A percentile compares a stretch with the other conserved stretches of the same genome.
These are phyloP conservation scores for Idaea straminata DNA, from an alignment of 2,888 invertebrate species.

Conservation along the genomic window DNA sequence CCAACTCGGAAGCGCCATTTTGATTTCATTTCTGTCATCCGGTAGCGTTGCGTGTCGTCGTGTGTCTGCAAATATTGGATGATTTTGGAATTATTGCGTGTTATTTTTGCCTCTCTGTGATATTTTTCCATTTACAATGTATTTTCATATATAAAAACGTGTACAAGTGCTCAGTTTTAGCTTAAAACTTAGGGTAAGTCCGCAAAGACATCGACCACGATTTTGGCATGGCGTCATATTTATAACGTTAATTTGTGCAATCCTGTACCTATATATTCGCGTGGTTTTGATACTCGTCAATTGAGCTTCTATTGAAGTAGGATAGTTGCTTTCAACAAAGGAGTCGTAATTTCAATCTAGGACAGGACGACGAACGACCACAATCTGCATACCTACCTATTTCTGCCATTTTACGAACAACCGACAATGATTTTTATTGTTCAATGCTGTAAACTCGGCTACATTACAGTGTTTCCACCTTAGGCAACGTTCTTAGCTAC, in stretches of 20 bases:
- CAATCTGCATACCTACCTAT: no score
- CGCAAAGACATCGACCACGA: conserved; percentile 18
- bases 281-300: no score
- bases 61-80: conserved; percentile 26
- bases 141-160: conserved; percentile 32
- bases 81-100: conserved; percentile 36
- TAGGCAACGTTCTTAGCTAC: no score
- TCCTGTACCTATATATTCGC: neutral
- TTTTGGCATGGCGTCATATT: conserved; percentile 11
- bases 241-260: conserved; percentile 19
- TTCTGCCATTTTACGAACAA: no score
- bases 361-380: no score
- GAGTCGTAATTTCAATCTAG: no score
- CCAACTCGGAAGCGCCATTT: neutral
- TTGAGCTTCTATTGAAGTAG: no score
- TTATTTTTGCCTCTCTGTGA: conserved; percentile 37
- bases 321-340: neutral
- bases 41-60: conserved; percentile 24
- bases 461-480: no score
- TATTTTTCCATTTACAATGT: conserved; percentile 40
- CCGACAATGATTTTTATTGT: no score
- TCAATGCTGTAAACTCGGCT: no score
- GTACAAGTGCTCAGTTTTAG: conserved; percentile 35
- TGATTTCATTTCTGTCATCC: conserved; percentile 2
- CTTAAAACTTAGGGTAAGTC: conserved; percentile 47